Base-by-base conservation (phyloP, 1,140 invertebrate species). In the Hylyphantes graminicola region DNA sequence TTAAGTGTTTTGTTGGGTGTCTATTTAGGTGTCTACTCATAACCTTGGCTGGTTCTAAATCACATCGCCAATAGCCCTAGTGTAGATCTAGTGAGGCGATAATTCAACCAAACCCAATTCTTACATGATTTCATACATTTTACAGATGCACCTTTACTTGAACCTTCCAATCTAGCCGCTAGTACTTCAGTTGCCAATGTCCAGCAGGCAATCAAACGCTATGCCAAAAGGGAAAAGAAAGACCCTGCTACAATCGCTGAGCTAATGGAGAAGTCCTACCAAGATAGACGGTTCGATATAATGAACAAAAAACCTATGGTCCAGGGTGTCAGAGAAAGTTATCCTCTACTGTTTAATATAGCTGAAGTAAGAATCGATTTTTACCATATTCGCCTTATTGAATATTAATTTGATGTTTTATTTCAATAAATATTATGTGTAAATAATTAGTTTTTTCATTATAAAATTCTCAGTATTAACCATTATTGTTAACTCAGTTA, bases 311-410 rank as follows among this genome's bases (percentile, higher is more conserved):
- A 17, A 0, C 76, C 76, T 21, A 13, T 35, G 19, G 50, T 55
- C 35, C n/a, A 11, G 9, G 19, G 65, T 53, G 76, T 78, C 8
- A 78, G 54, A 55, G 76, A 78, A 65, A 78, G 55, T 21, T 78
- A 67, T 65, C 76, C 76, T 9, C 51, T 78, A 6, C 13, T 78
- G 35, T 78, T 78, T 54, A 21, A n/a, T 13, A 15, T 17, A 21
- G n/a, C 48, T 0, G 76, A 78, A 54, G 76, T 78, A 78, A 67
- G 17, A 13, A 48, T 53, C 13, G 9, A 10, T 65, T 48, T 65
- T 59, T 65, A 4, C n/a, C 19, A 65, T 21, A 21, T 35, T 21
- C 1, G 19, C 5, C 12, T 65, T 65, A 17, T 65, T 64, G 11
- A 1, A 35, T 35, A 35, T 35, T 35, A 35, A 35, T 35, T 35